Evolutionary conservation across 1,140 invertebrate genomes (phyloP), one percentile per base, ranked within the genome.

Genomic region (Brachionus paranguensis): DNA sequence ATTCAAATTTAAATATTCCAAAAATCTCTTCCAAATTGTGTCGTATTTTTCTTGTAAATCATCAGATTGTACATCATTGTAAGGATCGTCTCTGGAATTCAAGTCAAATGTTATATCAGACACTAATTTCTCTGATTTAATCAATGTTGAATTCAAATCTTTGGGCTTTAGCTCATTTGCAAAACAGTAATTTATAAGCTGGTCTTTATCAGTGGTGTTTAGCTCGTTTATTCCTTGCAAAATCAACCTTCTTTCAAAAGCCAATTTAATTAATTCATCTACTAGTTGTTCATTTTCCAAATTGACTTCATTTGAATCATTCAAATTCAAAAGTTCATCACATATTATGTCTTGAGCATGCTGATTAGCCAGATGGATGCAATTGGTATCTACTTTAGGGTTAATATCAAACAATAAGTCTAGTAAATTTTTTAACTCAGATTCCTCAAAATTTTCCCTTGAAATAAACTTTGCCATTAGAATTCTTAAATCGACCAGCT

Each of bases 401-500:
- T 88, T 84, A 55, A 88, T 60, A 1, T 86, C 85, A 74, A 85
- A 87, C 4, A 87, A 85, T 2, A 79, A 47, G 14, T 85, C 64
- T 4, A 81, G 78, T 0, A 85, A 50, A 14, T 85, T 79, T 27
- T 33, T 74, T 10, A 33, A n/a, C 24, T 68, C 20, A 43, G 27
- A 53, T 83, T 84, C 11, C 76, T 79, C 5, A 85, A 85, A 3
- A 86, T 27, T 74, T 86, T 45, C 37, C 12, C 29, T 33, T 37
- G 41, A 53, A 29, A 78, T 65, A 47, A 78, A 84, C 4, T 65
- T n/a, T 8, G 87, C 86, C 20, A 88, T 70, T 24, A 88, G 86
- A 84, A 85, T 78, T 68, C 87, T 86, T 10, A 88, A 85, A 29
- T 88, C 86, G 0, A 88, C 87, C 68, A 88, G 84, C 78, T 88